Evolutionary conservation across 2,888 invertebrate species (phyloP).

Genomic region (Xestoiulus laeticollis): DNA sequence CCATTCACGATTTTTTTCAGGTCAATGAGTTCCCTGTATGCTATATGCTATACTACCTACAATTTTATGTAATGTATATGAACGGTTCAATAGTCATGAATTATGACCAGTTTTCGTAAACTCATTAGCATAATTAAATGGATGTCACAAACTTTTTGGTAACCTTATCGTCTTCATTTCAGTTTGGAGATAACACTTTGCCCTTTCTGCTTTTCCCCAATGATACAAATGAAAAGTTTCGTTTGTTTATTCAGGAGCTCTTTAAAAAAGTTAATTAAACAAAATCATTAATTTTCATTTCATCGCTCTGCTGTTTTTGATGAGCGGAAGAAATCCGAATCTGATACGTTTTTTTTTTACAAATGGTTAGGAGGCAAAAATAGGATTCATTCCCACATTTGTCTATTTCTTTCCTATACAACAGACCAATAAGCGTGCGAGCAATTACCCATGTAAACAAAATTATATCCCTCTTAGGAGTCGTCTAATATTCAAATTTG

Average conservation of each 20-base stretch:
- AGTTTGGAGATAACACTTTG: no score
- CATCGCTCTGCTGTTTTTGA: neutral
- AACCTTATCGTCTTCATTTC: no score
- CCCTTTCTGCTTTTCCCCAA: no score
- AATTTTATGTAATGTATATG: no score
- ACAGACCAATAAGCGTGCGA: constrained; percentile 2
- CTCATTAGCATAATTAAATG: no score
- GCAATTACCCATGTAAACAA: constrained; percentile 26
- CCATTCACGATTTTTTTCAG: no score
- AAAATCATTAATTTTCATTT: neutral
- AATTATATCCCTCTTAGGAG: constrained; percentile 26
- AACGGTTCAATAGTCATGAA: no score
- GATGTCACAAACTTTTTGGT: no score
- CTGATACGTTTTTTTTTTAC: neutral
- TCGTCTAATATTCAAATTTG: constrained; percentile 26
- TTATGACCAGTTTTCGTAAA: no score
- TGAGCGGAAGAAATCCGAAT: neutral
- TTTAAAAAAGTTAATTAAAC: neutral
- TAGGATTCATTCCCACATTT: neutral
- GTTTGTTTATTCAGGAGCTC: neutral
- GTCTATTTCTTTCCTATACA: neutral
- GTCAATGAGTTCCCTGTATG: no score
- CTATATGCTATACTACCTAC: no score
- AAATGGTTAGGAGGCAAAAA: neutral
- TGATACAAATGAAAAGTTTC: no score